phyloP scores from a whole-genome alignment of 1,140 invertebrate species.

The Drosophila prosaltans region DNA sequence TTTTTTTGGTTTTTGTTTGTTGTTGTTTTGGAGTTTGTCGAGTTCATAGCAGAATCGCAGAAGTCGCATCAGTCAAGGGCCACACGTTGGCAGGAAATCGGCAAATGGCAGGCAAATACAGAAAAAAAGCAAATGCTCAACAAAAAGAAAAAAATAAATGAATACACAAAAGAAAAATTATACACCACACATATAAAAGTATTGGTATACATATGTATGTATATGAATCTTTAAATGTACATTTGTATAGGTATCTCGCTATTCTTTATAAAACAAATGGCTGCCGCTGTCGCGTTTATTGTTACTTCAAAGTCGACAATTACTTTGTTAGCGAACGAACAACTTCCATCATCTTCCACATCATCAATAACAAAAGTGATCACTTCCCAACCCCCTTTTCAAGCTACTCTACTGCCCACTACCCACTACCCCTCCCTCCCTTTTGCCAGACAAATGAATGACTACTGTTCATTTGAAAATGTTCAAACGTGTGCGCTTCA shows the following conservation, averaged over 20 bases:
- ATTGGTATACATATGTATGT: too few species aligned
- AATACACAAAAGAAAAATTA: constrained; percentile 45
- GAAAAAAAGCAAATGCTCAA: not conserved
- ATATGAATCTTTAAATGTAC: too few species aligned
- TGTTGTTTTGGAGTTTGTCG: constrained; percentile 56
- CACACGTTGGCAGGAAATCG: constrained; percentile 60
- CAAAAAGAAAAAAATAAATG: constrained; percentile 40
- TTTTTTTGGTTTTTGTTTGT: not conserved
- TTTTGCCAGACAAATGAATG: not conserved
- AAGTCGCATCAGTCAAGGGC: constrained; percentile 18
- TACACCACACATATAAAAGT: constrained; percentile 7
- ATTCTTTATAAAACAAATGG: constrained; percentile 65
- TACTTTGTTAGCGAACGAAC: constrained; percentile 53
- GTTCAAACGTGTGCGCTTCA: constrained; percentile 50
- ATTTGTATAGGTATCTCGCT: not conserved
- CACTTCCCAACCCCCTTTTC: constrained; percentile 5
- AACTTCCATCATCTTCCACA: constrained; percentile 58
- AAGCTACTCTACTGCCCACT: too few species aligned
- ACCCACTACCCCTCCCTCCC: not conserved
- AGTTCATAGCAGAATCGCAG: constrained; percentile 22
- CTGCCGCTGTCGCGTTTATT: constrained; percentile 33
- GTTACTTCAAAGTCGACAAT: constrained; percentile 38
- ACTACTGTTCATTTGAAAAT: constrained; percentile 43
- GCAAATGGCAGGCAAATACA: constrained; percentile 29
- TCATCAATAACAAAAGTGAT: constrained; percentile 49